A percentile compares a stretch with the other conserved stretches of the same genome.
phyloP scores from a whole-genome alignment of 2,888 invertebrate species.

The Aporophyla nigra region DNA sequence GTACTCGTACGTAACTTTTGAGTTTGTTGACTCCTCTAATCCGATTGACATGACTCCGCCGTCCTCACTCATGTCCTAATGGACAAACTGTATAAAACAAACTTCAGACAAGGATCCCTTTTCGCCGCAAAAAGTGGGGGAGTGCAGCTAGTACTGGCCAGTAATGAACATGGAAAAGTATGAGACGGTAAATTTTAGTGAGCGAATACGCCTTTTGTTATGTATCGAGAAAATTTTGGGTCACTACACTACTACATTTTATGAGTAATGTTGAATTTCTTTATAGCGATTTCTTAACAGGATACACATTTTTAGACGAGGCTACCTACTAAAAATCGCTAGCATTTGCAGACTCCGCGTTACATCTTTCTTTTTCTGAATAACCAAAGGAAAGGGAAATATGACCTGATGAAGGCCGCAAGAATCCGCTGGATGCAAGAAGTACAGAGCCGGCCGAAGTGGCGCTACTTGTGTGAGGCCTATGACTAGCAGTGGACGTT shows the following conservation, averaged over 20 bases:
- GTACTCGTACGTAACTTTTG: constrained; percentile 30
- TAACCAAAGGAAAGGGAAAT: no score
- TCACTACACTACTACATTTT: constrained; percentile 2
- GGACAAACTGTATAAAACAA: constrained; percentile 65
- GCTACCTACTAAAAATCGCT: no score
- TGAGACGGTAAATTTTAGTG: constrained; percentile 24
- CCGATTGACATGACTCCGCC: constrained; percentile 59
- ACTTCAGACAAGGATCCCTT: constrained; percentile 59
- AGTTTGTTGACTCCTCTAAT: constrained; percentile 53
- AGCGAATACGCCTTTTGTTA: constrained; percentile 25
- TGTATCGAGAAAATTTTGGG: constrained; percentile 2
- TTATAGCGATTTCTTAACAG: background rate
- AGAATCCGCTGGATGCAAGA: no score
- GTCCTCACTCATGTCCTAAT: constrained; percentile 61
- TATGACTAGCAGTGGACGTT: no score
- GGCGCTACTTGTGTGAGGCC: no score
- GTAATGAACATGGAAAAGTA: constrained; percentile 41
- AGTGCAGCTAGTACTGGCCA: constrained; percentile 43
- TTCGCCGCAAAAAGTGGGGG: constrained; percentile 42
- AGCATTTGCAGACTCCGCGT: no score
- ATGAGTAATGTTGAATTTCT: background rate
- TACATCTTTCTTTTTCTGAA: no score
- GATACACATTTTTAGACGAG: no score
- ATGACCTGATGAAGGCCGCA: no score
- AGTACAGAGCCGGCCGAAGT: no score